phyloP scores from a whole-genome alignment of 2,113 vertebrate genomes.

The Quiscalus mexicanus region DNA sequence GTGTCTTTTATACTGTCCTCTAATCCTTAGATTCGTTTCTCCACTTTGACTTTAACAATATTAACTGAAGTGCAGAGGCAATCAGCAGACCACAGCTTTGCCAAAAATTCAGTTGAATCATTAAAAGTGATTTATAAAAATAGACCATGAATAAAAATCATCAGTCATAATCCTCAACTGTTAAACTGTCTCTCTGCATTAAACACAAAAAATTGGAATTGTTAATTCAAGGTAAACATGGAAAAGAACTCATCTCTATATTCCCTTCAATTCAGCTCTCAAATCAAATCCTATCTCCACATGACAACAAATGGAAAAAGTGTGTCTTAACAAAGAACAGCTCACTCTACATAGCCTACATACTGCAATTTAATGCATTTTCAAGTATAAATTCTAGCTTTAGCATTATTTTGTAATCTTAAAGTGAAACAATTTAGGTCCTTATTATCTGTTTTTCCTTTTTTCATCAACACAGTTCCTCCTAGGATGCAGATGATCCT shows the following conservation, averaged over 20 bases:
- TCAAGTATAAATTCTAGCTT: not conserved
- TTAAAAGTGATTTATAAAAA: slow-evolving; percentile 22
- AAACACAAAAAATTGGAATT: not conserved
- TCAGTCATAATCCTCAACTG: not conserved
- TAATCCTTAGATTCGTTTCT: slow-evolving; percentile 22
- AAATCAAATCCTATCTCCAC: not conserved
- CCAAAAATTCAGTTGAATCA: slow-evolving; percentile 12
- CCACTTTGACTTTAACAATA: not conserved
- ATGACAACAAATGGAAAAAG: not conserved
- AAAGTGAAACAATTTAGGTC: not conserved
- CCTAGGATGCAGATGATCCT: slow-evolving; percentile 9
- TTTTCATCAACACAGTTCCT: slow-evolving; percentile 17
- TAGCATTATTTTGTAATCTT: not conserved
- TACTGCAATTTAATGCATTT: not conserved
- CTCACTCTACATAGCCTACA: not conserved
- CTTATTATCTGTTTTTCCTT: not conserved
- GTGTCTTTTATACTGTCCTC: not conserved
- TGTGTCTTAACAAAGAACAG: not conserved
- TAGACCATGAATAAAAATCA: not conserved
- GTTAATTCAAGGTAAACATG: not conserved
- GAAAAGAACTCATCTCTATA: not conserved
- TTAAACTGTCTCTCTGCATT: not conserved
- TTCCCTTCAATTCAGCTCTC: not conserved
- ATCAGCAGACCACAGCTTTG: not conserved
- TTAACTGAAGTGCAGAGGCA: slow-evolving; percentile 7